These are phyloP conservation scores for Parapsyche elsis DNA, from an alignment of 1,140 invertebrate genomes.

Conservation along the genomic window DNA sequence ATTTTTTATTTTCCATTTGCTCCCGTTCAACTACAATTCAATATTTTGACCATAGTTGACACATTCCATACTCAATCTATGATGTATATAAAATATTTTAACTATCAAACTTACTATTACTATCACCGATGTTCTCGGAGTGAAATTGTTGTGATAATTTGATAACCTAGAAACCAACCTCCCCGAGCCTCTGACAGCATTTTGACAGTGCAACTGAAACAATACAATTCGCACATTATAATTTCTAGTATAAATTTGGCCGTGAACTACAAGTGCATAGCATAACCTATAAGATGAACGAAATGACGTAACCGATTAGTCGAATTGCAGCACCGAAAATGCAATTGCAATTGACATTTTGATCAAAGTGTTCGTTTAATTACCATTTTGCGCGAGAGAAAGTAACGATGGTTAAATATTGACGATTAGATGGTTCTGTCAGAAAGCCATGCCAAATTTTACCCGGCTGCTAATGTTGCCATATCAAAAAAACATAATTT, in stretches of 20 bases:
- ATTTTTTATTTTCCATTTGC: too few relatives aligned
- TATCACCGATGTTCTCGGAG: constrained; percentile 40
- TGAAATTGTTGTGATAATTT: constrained; percentile 34
- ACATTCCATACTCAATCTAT: neutral
- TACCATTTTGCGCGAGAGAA: constrained; percentile 33
- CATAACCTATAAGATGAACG: constrained; percentile 23
- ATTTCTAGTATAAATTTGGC: neutral
- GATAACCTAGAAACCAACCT: constrained; percentile 46
- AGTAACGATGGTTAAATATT: too few relatives aligned
- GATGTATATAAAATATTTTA: neutral
- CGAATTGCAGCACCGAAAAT: neutral
- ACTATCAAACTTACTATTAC: constrained; percentile 50
- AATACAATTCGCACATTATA: neutral
- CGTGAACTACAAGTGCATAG: neutral
- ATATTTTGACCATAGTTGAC: too few relatives aligned
- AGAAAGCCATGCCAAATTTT: constrained; percentile 45
- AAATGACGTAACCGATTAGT: constrained; percentile 36
- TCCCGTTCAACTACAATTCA: too few relatives aligned
- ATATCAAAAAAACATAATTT: neutral
- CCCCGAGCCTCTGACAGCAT: constrained; percentile 44
- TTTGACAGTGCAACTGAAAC: constrained; percentile 47
- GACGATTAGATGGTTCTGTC: constrained; percentile 30
- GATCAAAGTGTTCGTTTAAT: neutral
- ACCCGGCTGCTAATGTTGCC: constrained; percentile 35
- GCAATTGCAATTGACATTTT: neutral